Conservation (phyloP, 64 coral and sea anemone species). For the Dendronephthya gigantea region DNA sequence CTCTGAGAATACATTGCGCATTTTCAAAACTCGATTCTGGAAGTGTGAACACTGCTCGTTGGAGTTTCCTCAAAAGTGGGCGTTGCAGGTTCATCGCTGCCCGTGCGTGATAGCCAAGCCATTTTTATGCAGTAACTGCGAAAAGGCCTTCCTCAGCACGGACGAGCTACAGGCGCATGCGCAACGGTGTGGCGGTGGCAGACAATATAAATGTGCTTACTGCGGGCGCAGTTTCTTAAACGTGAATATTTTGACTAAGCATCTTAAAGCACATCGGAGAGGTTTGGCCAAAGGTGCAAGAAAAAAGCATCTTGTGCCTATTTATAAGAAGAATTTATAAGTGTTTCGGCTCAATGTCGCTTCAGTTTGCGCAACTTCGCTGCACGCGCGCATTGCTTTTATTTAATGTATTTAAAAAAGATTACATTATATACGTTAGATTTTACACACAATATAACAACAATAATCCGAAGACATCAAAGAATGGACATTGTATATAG, state of each 20-base stretch:
- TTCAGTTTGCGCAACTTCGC: no score
- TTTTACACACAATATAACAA: no score
- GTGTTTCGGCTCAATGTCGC: no score
- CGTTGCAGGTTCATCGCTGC: background rate
- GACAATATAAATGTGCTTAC: conserved; percentile 33
- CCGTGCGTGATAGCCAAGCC: background rate
- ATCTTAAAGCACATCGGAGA: conserved; percentile 8
- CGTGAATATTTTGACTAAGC: conserved; percentile 36
- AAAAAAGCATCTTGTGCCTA: background rate
- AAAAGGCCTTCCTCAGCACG: background rate
- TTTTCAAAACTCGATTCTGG: background rate
- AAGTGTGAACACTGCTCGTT: background rate
- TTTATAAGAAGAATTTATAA: no score
- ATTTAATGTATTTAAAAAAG: no score
- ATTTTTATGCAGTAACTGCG: background rate
- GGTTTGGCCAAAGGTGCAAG: background rate
- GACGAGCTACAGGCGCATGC: background rate
- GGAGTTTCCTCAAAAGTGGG: background rate
- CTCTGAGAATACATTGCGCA: background rate
- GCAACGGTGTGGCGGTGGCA: background rate
- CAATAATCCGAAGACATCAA: no score
- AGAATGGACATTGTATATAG: no score
- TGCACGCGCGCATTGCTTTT: no score
- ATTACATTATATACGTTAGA: no score
- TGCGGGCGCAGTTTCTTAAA: conserved; percentile 36